Evolutionary conservation across 2,113 vertebrate genomes (phyloP), one percentile per base, ranked within the genome.

Genomic region (Fulica atra): DNA sequence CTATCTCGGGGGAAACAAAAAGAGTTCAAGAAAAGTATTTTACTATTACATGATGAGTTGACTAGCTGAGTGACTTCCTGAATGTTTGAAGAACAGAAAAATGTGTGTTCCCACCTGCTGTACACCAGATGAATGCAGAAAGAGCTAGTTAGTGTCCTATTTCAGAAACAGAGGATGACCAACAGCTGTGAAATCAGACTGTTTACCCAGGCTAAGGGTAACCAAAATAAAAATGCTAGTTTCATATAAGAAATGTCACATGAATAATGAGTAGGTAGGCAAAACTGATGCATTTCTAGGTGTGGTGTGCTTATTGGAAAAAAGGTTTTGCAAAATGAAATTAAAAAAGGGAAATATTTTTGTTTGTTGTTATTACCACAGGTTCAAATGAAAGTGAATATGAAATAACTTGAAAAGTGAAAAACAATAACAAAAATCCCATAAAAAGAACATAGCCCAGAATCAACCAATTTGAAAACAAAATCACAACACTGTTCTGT

Each of bases 1-100:
- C 72, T 66, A 48, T 78, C 90, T 25, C 81, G 57, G 53, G 35
- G 11, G 31, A 29, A 28, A 96, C 83, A 76, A 36, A 66, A 95
- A 83, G 33, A 90, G 12, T 86, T 25, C 48, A 70, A 70, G 42
- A 61, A 93, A 95, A 44, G 9, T 26, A 54, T 16, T 84, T 40
- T 36, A 16, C 13, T 87, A 29, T 35, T 13, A 0, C 13, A 51
- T 76, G 10, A 88, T 93, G 81, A 77, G 11, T 86, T 90, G 60
- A 59, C 54, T n/a, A 50, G 7, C 13, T 61, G 23, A 73, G 13
- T 92, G 65, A 84, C 66, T 92, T 92, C 25, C 60, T 77, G 35
- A 76, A 70, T 92, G 23, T 79, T 83, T 72, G 73, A 94, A 94
- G 68, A 63, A 88, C 19, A 80, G 21, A 89, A 74, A 76, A 86